Evolutionary conservation across 2,797 vertebrate species (phyloP).

Genomic region (Zalophus californianus): DNA sequence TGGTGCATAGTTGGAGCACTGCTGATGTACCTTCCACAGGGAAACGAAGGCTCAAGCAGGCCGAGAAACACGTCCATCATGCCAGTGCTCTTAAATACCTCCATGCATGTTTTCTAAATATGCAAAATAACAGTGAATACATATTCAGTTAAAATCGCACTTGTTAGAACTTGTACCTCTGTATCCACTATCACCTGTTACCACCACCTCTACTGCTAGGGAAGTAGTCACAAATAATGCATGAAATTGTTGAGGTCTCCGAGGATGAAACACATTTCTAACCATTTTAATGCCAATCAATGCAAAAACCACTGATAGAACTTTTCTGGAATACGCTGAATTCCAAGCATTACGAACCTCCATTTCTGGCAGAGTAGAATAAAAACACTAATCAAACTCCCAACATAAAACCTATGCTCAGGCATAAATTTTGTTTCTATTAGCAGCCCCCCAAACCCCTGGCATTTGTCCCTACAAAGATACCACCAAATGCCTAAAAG

Average conservation of each 20-base stretch:
- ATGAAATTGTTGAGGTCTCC: not conserved
- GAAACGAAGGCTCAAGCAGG: not conserved
- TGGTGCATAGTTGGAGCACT: not conserved
- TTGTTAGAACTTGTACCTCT: not conserved
- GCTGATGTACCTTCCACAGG: not conserved
- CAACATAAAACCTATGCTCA: not conserved
- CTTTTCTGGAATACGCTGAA: not conserved
- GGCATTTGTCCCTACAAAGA: not conserved
- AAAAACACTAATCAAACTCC: not conserved
- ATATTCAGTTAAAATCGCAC: not conserved
- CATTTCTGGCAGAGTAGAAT: not conserved
- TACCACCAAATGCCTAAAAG: slow-evolving; percentile 20
- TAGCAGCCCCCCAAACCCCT: not conserved
- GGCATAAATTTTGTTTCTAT: not conserved
- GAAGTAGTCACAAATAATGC: not conserved
- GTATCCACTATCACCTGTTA: not conserved
- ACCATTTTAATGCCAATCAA: not conserved
- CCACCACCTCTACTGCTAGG: not conserved
- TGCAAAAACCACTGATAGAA: not conserved
- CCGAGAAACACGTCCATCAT: not conserved
- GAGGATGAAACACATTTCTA: not conserved
- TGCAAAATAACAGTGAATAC: not conserved
- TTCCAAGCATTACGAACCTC: not conserved
- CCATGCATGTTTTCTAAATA: not conserved
- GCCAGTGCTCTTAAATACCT: not conserved